Evolutionary conservation across 2,113 vertebrate species (phyloP).

Genomic region (Bostrychus sinensis): DNA sequence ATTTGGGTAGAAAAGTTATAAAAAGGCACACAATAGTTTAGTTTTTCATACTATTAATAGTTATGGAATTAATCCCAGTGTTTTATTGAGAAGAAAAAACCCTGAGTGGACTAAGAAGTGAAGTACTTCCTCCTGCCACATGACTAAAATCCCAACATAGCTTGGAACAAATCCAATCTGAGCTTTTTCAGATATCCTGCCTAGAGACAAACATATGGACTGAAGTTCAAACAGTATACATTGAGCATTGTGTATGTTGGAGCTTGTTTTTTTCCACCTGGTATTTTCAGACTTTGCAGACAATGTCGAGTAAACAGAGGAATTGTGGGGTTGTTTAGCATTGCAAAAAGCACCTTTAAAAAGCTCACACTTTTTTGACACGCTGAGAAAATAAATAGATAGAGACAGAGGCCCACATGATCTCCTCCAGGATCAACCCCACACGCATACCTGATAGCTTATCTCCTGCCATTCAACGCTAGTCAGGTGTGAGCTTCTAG

Average conservation of each 20-base stretch:
- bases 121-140: slow-evolving; percentile 7
- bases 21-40: not conserved
- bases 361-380: not conserved
- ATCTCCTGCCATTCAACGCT: slow-evolving; percentile 26
- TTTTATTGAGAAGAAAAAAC: slow-evolving; percentile 2
- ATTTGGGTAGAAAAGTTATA: not conserved
- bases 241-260: not conserved
- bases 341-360: slow-evolving; percentile 27
- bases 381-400: not conserved
- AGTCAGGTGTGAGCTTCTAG: slow-evolving; percentile 25
- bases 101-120: not conserved
- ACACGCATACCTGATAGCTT: slow-evolving; percentile 14
- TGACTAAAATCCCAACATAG: slow-evolving; percentile 13
- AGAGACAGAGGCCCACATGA: slow-evolving; percentile 1
- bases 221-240: not conserved
- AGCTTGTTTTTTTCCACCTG: slow-evolving; percentile 21
- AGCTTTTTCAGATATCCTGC: slow-evolving; percentile 1
- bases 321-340: slow-evolving; percentile 45
- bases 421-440: not conserved
- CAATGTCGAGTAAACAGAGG: slow-evolving; percentile 53
- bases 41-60: not conserved
- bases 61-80: not conserved
- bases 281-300: slow-evolving; percentile 48
- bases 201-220: not conserved
- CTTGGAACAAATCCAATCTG: not conserved